Evolutionary conservation across 2,113 vertebrate species (phyloP), one percentile per base, ranked within the genome.

Genomic region (Anolis carolinensis): DNA sequence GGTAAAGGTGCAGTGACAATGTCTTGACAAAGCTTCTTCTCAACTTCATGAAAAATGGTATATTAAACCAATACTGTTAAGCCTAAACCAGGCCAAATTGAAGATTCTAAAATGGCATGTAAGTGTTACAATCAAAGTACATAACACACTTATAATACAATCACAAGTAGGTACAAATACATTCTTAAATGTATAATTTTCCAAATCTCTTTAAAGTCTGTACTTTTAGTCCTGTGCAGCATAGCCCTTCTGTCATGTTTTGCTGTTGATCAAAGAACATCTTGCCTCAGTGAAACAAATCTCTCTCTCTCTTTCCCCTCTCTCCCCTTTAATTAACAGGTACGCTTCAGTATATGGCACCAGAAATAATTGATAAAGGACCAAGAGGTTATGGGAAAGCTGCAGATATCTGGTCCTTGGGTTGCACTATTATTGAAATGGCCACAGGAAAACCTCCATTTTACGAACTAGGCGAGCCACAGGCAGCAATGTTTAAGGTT

Each of bases 401-500:
- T 52, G 99, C 99, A 0, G 99, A 99, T 94, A 99, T 99, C 95
- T 99, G 99, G 99, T 99, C 99, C 55, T 89, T 99, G 91, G 99
- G 99, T 79, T 99, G 99, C 93, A 99, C 99, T 0, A 99, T 99
- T 92, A 99, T 99, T 48, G 99, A 99, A 93, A 99, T 99, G 99
- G 99, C 99, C 27, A 99, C 99, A 4, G 98, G 99, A 65, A 99
- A 98, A 86, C 99, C 99, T 7, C 99, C 99, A 0, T 99, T 99
- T 94, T 98, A 99, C 79, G 99, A 99, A 83, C 96, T 99, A 80
- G 99, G 99, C 90, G 99, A 99, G 79, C 99, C 99, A 0, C 99
- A 99, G 90, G 99, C 98, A 62, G 99, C 98, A 23, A 99, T 99
- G 99, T 99, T 99, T 95, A 99, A 99, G 98, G 99, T 99, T 65